Evolutionary conservation across 2,888 invertebrate species (phyloP), one percentile per base, ranked within the genome.

Genomic region (Torymus auratus): DNA sequence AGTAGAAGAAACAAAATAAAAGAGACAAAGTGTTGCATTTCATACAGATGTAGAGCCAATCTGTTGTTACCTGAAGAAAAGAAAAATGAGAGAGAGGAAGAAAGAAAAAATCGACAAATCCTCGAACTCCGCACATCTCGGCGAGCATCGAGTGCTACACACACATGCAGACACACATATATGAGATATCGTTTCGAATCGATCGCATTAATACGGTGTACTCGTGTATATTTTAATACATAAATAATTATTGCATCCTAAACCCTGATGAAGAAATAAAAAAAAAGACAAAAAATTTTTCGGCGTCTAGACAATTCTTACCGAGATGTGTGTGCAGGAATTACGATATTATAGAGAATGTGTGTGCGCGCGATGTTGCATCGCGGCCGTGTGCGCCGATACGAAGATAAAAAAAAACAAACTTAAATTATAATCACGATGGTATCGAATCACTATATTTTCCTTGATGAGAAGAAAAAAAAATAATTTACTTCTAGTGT

Each of bases 401-500:
- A 55, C 58, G 58, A 67, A 74, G 72, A 74, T 81, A 65, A 56
- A 41, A 41, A 41, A 41, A 41, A 41, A 41, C 1, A 41, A 41
- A 41, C 41, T 41, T 41, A 41, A 41, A 41, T 41, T 41, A 61
- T 64, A 71, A 76, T 81, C 70, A 78, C 60, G 58, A 76, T 71
- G 75, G 83, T 84, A 85, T 83, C 83, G 76, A 83, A 85, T 80
- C 77, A 83, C 83, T 83, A 84, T 86, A 86, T 86, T 85, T 85
- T 85, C 84, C 84, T 86, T 82, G 68, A 86, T 84, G 84, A 41
- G 41, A 41, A 41, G 41, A 83, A 84, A 67, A 17, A 67, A 71
- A 75, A 71, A 81, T 80, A 78, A 85, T 82, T 85, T 84, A 84
- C 85, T 86, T 87, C 85, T 87, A 85, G 85, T 85, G 84, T 86